Conservation (phyloP, 1,140 invertebrate genomes). For the Caenorhabditis inopinata region DNA sequence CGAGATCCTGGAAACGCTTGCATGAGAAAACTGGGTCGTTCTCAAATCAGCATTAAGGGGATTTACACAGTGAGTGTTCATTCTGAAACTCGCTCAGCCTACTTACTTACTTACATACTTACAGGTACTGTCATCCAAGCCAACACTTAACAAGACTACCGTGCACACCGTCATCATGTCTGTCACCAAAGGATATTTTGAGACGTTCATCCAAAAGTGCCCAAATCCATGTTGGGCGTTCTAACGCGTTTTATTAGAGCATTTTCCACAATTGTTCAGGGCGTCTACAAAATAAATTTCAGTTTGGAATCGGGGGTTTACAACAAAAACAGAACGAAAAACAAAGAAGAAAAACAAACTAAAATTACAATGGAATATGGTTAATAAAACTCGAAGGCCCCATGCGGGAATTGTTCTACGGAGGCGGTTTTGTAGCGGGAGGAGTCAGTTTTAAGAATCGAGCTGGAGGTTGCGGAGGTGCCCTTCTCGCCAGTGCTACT, state of each 20-base stretch:
- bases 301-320: too few species aligned
- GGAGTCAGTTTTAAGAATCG: not conserved
- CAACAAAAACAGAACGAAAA: not conserved
- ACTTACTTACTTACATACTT: not conserved
- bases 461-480: not conserved
- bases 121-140: slow-evolving; percentile 39
- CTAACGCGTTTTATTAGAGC: too few species aligned
- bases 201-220: slow-evolving; percentile 43
- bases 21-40: slow-evolving; percentile 41
- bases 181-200: slow-evolving; percentile 34
- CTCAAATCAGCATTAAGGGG: not conserved
- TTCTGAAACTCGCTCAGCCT: not conserved
- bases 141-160: slow-evolving; percentile 45
- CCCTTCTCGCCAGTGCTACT: not conserved
- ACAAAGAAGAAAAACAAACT: not conserved
- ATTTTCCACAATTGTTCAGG: too few species aligned
- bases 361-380: not conserved
- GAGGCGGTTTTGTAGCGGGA: not conserved
- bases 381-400: not conserved
- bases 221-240: slow-evolving; percentile 48
- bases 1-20: slow-evolving; percentile 67
- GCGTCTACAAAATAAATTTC: too few species aligned
- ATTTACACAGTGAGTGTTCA: slow-evolving; percentile 14
- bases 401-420: not conserved
- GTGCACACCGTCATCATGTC: slow-evolving; percentile 46